These are phyloP conservation scores for Calephelis nemesis DNA, from an alignment of 1,140 invertebrate species.

Conservation along the genomic window DNA sequence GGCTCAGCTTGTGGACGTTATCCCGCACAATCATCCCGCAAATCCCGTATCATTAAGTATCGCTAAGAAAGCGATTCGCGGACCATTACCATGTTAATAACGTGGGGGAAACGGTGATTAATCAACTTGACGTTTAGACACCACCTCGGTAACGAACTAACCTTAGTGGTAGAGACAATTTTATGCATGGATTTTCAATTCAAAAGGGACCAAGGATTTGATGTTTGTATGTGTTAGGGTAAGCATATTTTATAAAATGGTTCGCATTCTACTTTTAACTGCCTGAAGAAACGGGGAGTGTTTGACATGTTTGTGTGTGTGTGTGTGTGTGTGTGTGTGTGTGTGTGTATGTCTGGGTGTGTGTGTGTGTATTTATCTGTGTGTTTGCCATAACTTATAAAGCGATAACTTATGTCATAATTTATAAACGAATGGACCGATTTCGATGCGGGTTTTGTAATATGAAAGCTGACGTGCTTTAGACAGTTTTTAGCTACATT, in stretches of 20 bases:
- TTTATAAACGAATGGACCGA: too few species aligned
- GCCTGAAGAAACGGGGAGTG: background rate
- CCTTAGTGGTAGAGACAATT: slow-evolving; percentile 61
- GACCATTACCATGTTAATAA: slow-evolving; percentile 78
- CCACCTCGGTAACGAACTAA: slow-evolving; percentile 47
- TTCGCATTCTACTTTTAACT: too few species aligned
- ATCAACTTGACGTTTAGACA: slow-evolving; percentile 71
- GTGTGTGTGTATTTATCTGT: too few species aligned
- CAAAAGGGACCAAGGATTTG: slow-evolving; percentile 23
- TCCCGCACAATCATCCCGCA: slow-evolving; percentile 70
- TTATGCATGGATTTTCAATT: slow-evolving; percentile 68
- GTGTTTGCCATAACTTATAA: too few species aligned
- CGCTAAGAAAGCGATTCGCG: slow-evolving; percentile 76
- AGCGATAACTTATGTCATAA: too few species aligned
- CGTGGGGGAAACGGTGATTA: slow-evolving; percentile 70
- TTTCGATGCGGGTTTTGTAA: too few species aligned
- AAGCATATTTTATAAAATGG: background rate
- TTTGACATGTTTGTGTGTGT: too few species aligned
- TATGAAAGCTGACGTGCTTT: too few species aligned
- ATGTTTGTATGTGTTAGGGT: background rate
- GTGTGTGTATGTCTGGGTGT: too few species aligned
- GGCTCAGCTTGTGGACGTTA: slow-evolving; percentile 37
- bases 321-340: too few species aligned
- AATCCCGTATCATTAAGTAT: slow-evolving; percentile 77
- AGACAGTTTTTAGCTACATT: too few species aligned